Evolutionary conservation across 2,888 invertebrate species (phyloP).

Genomic region (Drosophila gaucha): DNA sequence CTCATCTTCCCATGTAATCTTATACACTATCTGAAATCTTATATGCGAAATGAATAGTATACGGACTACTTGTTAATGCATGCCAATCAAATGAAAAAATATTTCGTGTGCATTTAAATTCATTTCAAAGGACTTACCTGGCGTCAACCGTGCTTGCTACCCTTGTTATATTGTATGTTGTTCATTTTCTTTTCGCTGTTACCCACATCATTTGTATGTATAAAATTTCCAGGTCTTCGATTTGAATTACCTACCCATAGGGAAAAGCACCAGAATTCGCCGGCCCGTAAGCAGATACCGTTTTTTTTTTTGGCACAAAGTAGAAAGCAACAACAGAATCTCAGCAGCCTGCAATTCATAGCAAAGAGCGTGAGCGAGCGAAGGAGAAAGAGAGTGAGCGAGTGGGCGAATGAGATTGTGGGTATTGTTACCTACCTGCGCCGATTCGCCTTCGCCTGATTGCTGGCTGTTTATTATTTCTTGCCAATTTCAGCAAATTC

Average conservation of each 20-base stretch:
- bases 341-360: conserved; percentile 36
- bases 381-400: conserved; percentile 13
- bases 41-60: conserved; percentile 48
- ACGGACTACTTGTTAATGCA: conserved; percentile 45
- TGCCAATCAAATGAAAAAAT: conserved; percentile 51
- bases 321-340: conserved; percentile 30
- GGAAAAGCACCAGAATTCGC: conserved; percentile 39
- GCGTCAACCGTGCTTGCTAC: conserved; percentile 1
- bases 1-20: conserved; percentile 54
- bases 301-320: conserved; percentile 37
- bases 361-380: conserved; percentile 8
- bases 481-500: conserved; percentile 76
- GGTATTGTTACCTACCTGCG: conserved; percentile 44
- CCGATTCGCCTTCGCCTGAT: conserved; percentile 21
- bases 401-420: conserved; percentile 2
- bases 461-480: conserved; percentile 43
- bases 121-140: conserved; percentile 68
- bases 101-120: conserved; percentile 61
- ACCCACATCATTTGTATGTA: conserved; percentile 61
- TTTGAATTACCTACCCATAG: conserved; percentile 65
- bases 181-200: conserved; percentile 27
- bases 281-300: conserved; percentile 76
- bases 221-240: conserved; percentile 74
- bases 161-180: conserved; percentile 33
- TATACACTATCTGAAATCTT: conserved; percentile 67